Conservation (phyloP, 2,113 vertebrate species). For the Meles meles region DNA sequence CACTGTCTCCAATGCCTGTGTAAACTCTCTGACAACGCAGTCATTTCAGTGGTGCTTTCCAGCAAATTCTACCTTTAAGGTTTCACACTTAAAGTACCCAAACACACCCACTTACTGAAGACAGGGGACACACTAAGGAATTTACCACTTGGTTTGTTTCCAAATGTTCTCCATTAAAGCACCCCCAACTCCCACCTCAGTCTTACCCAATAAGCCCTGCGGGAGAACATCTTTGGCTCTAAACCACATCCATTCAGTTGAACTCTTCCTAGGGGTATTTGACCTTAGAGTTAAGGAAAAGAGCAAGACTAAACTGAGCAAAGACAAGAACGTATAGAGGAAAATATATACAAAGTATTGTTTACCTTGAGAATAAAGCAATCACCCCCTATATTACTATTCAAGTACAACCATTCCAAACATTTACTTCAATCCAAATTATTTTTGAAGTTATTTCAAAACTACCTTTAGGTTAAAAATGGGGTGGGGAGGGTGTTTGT, state of each 20-base stretch:
- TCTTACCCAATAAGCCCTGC: not conserved
- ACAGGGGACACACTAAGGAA: not conserved
- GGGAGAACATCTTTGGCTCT: not conserved
- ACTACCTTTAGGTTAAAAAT: slow-evolving; percentile 24
- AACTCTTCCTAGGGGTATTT: not conserved
- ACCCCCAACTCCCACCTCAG: not conserved
- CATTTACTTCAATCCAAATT: slow-evolving; percentile 1
- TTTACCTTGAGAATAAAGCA: not conserved
- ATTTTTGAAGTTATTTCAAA: not conserved
- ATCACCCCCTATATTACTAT: not conserved
- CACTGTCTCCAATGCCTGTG: not conserved
- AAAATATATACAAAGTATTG: not conserved
- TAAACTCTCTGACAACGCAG: not conserved
- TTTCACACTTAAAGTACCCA: not conserved
- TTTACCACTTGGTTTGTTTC: not conserved
- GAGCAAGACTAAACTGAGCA: not conserved
- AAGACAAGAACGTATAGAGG: not conserved
- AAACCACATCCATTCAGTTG: not conserved
- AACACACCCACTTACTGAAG: slow-evolving; percentile 2
- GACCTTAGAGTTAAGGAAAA: not conserved
- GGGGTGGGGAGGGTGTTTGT: not conserved
- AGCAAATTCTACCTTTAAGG: slow-evolving; percentile 24
- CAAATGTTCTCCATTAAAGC: not conserved
- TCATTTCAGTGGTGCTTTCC: not conserved
- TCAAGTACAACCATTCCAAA: not conserved